Percentiles rank a stretch among this genome's conserved stretches.
Evolutionary conservation across 2,888 invertebrate species (phyloP).

Genomic region (Cephus spinipes): DNA sequence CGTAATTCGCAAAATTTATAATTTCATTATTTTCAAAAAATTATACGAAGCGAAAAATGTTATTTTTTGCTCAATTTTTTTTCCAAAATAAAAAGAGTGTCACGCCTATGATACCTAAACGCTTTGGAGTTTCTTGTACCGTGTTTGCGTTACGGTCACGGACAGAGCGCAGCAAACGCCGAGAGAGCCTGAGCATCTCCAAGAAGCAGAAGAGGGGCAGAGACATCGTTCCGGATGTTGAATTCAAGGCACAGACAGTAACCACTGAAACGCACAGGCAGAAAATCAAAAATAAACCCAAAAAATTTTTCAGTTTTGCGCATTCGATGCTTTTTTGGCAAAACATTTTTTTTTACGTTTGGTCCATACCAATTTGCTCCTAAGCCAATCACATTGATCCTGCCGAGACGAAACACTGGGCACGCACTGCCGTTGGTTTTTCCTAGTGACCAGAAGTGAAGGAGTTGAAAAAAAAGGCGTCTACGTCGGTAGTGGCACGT

Average conservation of each 20-base stretch:
- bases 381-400: not conserved
- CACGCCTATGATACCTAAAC: not conserved
- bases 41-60: not conserved
- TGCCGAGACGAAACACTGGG: not conserved
- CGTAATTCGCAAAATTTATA: not conserved
- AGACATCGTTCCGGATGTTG: not conserved
- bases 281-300: not conserved
- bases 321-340: not conserved
- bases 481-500: conserved; percentile 29
- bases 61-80: not conserved
- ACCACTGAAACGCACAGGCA: not conserved
- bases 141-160: not conserved
- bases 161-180: not conserved
- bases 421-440: not conserved
- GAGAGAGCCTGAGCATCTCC: not conserved
- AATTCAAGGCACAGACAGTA: not conserved
- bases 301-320: not conserved
- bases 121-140: not conserved
- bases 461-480: not conserved
- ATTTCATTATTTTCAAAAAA: not conserved
- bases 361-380: not conserved
- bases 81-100: not conserved
- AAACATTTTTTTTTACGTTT: not conserved
- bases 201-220: not conserved
- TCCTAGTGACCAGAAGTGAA: not conserved